Percentiles rank a stretch among this genome's conserved stretches.
Evolutionary conservation across 2,113 vertebrate species (phyloP).

Genomic region (Scophthalmus maximus): DNA sequence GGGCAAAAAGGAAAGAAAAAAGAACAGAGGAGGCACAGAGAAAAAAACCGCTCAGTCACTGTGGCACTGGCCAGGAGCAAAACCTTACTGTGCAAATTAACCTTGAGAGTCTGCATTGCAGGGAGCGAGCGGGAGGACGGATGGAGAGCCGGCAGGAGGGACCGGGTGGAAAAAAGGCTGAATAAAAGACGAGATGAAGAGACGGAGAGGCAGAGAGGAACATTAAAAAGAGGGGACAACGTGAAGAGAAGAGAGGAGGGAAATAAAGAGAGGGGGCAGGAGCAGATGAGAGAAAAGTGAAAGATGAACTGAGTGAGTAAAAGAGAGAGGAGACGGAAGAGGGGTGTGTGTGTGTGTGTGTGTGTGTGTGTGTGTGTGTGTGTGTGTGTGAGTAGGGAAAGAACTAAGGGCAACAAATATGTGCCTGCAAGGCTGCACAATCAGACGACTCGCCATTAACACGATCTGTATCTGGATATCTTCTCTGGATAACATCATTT

Average conservation of each 20-base stretch:
- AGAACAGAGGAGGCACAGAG: slow-evolving; percentile 34
- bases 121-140: slow-evolving; percentile 51
- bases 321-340: slow-evolving; percentile 10
- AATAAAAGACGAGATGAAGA: slow-evolving; percentile 29
- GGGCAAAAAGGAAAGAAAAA: slow-evolving; percentile 3
- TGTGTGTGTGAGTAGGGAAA: neutral
- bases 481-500: neutral
- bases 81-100: slow-evolving; percentile 81
- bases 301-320: slow-evolving; percentile 22
- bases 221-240: neutral
- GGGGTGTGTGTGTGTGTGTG: neutral
- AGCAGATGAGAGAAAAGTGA: slow-evolving; percentile 29
- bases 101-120: slow-evolving; percentile 82
- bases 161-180: slow-evolving; percentile 26
- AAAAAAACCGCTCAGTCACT: slow-evolving; percentile 65
- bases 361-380: neutral
- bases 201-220: slow-evolving; percentile 30
- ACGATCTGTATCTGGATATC: neutral
- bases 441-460: neutral
- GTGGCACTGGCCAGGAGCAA: slow-evolving; percentile 63
- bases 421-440: neutral
- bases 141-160: slow-evolving; percentile 29
- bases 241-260: neutral
- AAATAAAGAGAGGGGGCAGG: slow-evolving; percentile 7
- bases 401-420: neutral